Conservation (phyloP, 2,888 invertebrate species). For the Ectemnius continuus region DNA sequence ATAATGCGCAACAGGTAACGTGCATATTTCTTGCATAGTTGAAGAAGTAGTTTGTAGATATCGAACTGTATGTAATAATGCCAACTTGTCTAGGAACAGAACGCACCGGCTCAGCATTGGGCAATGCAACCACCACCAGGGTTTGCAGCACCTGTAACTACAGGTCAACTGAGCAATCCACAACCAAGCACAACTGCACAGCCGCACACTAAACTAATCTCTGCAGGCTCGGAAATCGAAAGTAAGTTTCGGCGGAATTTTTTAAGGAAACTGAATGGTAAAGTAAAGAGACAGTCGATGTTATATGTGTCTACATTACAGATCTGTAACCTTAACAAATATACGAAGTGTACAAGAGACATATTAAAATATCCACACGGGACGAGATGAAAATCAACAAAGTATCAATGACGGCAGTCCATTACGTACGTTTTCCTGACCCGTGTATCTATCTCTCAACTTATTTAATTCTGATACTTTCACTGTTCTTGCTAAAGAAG, state of each 20-base stretch:
- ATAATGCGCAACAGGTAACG: conserved; percentile 75
- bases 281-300: conserved; percentile 16
- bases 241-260: conserved; percentile 63
- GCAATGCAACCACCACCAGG: conserved; percentile 77
- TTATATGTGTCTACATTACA: conserved; percentile 55
- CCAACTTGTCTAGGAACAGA: conserved; percentile 68
- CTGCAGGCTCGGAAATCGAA: conserved; percentile 76
- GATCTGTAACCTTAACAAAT: conserved; percentile 69
- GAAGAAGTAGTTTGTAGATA: neutral
- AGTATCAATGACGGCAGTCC: conserved; percentile 62
- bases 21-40: neutral
- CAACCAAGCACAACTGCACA: conserved; percentile 74
- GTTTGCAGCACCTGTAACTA: conserved; percentile 72
- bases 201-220: conserved; percentile 76
- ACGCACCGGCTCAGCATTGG: conserved; percentile 74
- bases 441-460: conserved; percentile 63
- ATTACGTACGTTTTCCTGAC: conserved; percentile 68
- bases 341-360: conserved; percentile 54
- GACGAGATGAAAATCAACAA: conserved; percentile 32
- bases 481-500: conserved; percentile 44
- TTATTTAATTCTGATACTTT: conserved; percentile 47
- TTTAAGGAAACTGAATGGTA: neutral
- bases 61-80: neutral
- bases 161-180: conserved; percentile 72
- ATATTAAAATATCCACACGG: conserved; percentile 53